These are phyloP conservation scores for Pseudopleuronectes americanus DNA, from an alignment of 2,797 vertebrate species.

Conservation along the genomic window DNA sequence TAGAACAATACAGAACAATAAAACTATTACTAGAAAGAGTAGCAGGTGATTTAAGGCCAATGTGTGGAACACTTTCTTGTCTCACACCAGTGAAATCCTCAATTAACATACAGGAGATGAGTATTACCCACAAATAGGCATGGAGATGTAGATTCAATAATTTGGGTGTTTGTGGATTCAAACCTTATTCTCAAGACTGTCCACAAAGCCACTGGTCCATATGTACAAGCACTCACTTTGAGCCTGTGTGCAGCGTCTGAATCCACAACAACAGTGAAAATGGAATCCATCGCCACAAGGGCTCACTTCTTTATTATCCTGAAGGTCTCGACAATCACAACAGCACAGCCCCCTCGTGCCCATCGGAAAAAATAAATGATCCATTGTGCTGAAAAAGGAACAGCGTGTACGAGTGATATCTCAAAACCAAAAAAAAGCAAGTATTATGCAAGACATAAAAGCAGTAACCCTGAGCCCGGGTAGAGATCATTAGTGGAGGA, in stretches of 20 bases:
- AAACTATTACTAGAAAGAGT: background rate
- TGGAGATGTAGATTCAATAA: conserved; percentile 17
- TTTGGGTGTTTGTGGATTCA: conserved; percentile 5
- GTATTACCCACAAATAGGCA: background rate
- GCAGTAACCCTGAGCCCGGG: conserved; percentile 49
- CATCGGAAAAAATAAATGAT: conserved; percentile 38
- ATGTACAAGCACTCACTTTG: too few relatives aligned
- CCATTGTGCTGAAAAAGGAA: conserved; percentile 43
- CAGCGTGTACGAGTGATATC: conserved; percentile 53
- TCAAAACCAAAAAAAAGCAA: conserved; percentile 41
- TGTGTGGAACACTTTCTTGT: conserved; percentile 1
- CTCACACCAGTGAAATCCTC: conserved; percentile 10
- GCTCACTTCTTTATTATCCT: conserved; percentile 44
- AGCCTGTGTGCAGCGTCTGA: background rate
- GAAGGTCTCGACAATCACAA: conserved; percentile 36
- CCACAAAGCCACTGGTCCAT: conserved; percentile 9
- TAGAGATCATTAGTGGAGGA: conserved; percentile 79
- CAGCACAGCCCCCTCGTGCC: background rate
- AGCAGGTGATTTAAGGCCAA: background rate
- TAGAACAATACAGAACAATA: background rate
- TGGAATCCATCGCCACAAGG: conserved; percentile 17
- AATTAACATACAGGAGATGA: conserved; percentile 6
- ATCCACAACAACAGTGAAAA: conserved; percentile 4
- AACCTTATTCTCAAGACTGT: background rate
- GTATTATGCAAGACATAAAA: conserved; percentile 75